Evolutionary conservation across 2,797 vertebrate species (phyloP).

Genomic region (Nyctalus aviator): DNA sequence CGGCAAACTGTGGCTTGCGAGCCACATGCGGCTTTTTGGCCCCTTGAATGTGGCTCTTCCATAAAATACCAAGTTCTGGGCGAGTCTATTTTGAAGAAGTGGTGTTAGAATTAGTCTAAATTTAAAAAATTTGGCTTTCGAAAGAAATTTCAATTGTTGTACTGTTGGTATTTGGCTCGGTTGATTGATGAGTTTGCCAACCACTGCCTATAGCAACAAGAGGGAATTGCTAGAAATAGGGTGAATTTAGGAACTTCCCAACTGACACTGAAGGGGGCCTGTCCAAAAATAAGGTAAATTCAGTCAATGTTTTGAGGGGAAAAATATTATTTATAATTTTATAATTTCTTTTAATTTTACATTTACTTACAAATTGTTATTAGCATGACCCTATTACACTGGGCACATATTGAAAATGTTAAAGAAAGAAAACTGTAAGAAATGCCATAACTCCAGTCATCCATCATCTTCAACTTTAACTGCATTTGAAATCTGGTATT

Average conservation of each 20-base stretch:
- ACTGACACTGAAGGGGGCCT: not conserved
- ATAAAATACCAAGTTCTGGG: no score
- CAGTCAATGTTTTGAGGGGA: not conserved
- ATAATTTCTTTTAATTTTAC: slow-evolving; percentile 15
- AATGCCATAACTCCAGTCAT: not conserved
- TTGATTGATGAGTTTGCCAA: no score
- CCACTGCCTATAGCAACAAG: not conserved
- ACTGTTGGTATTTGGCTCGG: no score
- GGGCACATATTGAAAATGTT: not conserved
- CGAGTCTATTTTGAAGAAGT: no score
- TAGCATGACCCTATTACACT: not conserved
- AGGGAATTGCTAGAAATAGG: not conserved
- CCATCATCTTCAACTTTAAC: not conserved
- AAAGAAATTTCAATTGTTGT: no score
- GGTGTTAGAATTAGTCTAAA: no score
- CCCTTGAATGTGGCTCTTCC: no score
- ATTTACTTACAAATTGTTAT: not conserved
- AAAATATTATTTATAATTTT: not conserved
- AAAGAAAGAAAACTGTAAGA: not conserved
- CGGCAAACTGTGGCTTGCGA: no score
- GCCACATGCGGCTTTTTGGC: no score
- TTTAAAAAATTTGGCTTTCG: no score
- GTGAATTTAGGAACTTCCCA: not conserved
- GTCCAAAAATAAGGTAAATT: not conserved
- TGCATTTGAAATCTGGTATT: not conserved